Evolutionary conservation across 2,888 invertebrate genomes (phyloP).

Genomic region (Cantharis rufa): DNA sequence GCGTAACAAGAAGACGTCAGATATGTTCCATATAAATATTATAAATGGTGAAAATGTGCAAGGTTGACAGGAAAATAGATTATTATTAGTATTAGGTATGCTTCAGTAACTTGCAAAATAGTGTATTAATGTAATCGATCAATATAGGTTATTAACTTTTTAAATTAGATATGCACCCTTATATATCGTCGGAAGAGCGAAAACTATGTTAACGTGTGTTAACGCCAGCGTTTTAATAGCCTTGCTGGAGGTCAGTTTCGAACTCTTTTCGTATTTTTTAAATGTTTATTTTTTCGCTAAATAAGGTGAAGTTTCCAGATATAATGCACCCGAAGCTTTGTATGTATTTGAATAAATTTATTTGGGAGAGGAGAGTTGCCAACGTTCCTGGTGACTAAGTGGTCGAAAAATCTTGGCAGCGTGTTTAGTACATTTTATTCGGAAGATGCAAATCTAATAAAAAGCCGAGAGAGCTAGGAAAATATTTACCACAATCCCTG

Average conservation of each 20-base stretch:
- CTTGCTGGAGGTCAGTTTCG: not conserved
- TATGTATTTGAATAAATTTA: not conserved
- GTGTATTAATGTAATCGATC: slow-evolving; percentile 9
- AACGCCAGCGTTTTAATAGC: not conserved
- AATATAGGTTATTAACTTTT: slow-evolving; percentile 6
- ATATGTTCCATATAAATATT: slow-evolving; percentile 28
- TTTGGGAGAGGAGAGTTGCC: not conserved
- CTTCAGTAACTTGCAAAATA: slow-evolving; percentile 21
- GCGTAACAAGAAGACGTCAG: slow-evolving; percentile 30
- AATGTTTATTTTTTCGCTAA: not conserved
- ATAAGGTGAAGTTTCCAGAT: not conserved
- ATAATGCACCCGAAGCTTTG: not conserved
- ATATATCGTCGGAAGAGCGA: not conserved
- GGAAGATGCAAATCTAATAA: not conserved
- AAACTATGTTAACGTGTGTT: not conserved
- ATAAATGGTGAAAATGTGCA: slow-evolving; percentile 28
- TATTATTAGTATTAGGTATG: slow-evolving; percentile 24
- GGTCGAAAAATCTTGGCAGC: not conserved
- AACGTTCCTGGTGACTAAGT: not conserved
- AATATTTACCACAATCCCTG: not conserved
- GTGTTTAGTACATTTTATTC: not conserved
- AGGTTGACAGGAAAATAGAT: slow-evolving; percentile 28
- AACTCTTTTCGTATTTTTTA: not conserved
- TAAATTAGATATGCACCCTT: not conserved
- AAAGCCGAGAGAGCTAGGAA: not conserved